phyloP scores from a whole-genome alignment of 2,797 vertebrate species.

The Potorous gilbertii region DNA sequence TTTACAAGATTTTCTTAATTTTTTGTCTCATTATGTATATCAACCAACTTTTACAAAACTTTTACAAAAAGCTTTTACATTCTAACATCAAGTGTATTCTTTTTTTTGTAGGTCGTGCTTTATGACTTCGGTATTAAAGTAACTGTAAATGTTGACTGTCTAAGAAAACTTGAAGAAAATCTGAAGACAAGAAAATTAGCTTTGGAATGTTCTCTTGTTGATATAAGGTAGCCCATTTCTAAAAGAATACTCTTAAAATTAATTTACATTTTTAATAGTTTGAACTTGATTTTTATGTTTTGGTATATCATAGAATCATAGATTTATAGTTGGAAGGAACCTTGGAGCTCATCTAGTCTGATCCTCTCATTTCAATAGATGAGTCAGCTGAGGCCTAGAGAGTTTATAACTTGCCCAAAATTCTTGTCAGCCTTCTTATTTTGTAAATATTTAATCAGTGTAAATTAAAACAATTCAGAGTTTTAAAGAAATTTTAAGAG shows the following conservation, averaged over 20 bases:
- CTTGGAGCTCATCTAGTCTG: neutral
- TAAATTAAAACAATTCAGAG: neutral
- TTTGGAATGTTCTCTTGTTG: constrained; percentile 90
- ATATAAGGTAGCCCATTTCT: constrained; percentile 88
- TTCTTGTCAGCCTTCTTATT: neutral
- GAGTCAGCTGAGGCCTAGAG: neutral
- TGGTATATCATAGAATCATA: constrained; percentile 31
- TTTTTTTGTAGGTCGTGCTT: constrained; percentile 87
- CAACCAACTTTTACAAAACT: constrained; percentile 35
- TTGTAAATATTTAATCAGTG: neutral
- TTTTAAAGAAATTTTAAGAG: neutral
- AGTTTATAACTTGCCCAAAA: neutral
- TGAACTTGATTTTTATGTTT: constrained; percentile 55
- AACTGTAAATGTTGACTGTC: constrained; percentile 82
- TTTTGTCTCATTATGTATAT: constrained; percentile 20
- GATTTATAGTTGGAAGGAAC: constrained; percentile 25
- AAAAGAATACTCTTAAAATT: neutral
- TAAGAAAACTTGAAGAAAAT: constrained; percentile 88
- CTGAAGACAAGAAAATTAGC: constrained; percentile 85
- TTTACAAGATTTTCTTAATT: constrained; percentile 25
- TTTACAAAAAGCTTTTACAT: constrained; percentile 44
- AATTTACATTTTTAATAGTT: constrained; percentile 48
- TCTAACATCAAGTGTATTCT: constrained; percentile 58
- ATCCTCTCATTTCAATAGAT: neutral
- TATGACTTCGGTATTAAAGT: constrained; percentile 91